These are phyloP conservation scores for Pseudomyrmex concolor DNA, from an alignment of 1,140 invertebrate species.

Conservation along the genomic window DNA sequence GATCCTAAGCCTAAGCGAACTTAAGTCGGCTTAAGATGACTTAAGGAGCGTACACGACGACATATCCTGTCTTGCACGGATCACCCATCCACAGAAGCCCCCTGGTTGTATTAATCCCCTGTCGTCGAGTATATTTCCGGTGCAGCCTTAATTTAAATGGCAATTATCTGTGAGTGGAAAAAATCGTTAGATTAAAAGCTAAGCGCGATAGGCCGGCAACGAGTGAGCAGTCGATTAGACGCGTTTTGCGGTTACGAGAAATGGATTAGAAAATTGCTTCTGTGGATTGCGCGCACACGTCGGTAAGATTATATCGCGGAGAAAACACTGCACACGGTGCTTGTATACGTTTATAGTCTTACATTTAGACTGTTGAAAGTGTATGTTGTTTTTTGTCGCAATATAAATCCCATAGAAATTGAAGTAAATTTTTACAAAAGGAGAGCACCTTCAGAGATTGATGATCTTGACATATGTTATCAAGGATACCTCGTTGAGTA, in stretches of 20 bases:
- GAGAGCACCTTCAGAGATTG: too few relatives aligned
- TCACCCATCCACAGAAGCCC: background rate
- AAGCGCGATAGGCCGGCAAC: background rate
- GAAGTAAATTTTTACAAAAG: too few relatives aligned
- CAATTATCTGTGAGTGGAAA: conserved; percentile 70
- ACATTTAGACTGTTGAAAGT: too few relatives aligned
- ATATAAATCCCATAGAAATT: too few relatives aligned
- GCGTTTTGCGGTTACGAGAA: conserved; percentile 42
- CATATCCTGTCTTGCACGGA: conserved; percentile 22
- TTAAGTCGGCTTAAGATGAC: conserved; percentile 70
- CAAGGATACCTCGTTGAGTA: too few relatives aligned
- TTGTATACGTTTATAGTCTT: background rate
- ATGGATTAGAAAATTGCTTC: conserved; percentile 52
- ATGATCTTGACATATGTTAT: too few relatives aligned
- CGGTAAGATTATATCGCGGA: background rate
- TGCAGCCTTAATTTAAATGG: conserved; percentile 68
- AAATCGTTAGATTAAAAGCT: conserved; percentile 71
- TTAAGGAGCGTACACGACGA: conserved; percentile 63
- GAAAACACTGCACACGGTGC: background rate
- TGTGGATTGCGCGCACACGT: background rate
- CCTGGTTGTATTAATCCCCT: conserved; percentile 59
- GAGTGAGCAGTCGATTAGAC: conserved; percentile 60
- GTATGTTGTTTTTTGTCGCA: too few relatives aligned
- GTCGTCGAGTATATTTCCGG: conserved; percentile 40
- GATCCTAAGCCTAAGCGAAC: conserved; percentile 71